Conservation (phyloP, 2,888 invertebrate species). For the Cheilosia scutellata region DNA sequence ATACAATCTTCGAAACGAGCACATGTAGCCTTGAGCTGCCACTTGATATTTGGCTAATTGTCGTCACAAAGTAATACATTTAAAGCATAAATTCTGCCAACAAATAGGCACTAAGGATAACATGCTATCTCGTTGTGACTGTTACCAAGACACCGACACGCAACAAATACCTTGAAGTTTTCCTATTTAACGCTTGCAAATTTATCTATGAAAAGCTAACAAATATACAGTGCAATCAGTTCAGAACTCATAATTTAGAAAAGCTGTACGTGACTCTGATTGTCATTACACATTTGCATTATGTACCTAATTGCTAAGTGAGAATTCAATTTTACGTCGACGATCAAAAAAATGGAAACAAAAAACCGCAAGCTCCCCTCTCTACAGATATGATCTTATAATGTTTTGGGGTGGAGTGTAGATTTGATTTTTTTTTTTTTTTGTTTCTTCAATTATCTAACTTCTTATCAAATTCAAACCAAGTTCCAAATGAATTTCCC, state of each 20-base stretch:
- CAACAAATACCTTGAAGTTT: slow-evolving; percentile 28
- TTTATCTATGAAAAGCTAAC: slow-evolving; percentile 33
- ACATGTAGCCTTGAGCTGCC: slow-evolving; percentile 17
- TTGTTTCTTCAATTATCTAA: slow-evolving; percentile 31
- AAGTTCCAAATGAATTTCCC: slow-evolving; percentile 26
- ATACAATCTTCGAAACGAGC: not conserved
- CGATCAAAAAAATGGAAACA: slow-evolving; percentile 27
- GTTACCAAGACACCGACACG: slow-evolving; percentile 15
- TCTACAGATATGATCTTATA: not conserved
- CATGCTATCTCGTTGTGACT: slow-evolving; percentile 14
- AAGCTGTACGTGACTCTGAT: slow-evolving; percentile 61
- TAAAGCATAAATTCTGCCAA: slow-evolving; percentile 12
- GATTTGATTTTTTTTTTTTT: no score
- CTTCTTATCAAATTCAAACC: slow-evolving; percentile 52
- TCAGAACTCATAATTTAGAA: slow-evolving; percentile 44
- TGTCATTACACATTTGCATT: slow-evolving; percentile 47
- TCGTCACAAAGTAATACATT: slow-evolving; percentile 27
- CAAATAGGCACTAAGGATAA: slow-evolving; percentile 32
- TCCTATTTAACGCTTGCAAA: slow-evolving; percentile 32
- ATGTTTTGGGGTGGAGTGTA: no score
- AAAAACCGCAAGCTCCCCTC: not conserved
- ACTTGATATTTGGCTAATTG: slow-evolving; percentile 17
- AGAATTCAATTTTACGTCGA: slow-evolving; percentile 24
- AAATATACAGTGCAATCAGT: slow-evolving; percentile 39
- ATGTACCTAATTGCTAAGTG: slow-evolving; percentile 4